Conservation (phyloP, 2,888 invertebrate species). For the Coleophora flavipennella region DNA sequence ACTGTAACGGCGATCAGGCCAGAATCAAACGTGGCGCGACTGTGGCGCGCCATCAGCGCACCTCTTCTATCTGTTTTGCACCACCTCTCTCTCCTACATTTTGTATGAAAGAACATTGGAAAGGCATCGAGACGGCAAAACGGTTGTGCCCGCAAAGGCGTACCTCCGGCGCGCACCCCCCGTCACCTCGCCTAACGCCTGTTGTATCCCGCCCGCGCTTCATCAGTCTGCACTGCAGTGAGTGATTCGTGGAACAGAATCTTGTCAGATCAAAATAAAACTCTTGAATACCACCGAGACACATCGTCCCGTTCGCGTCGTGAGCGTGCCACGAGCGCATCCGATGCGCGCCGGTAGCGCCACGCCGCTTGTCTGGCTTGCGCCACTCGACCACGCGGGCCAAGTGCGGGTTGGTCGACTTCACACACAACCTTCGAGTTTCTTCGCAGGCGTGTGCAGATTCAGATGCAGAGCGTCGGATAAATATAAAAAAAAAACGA, state of each 20-base stretch:
- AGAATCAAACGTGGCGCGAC: not conserved
- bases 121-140: conserved; percentile 1
- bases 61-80: conserved; percentile 3
- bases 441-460: too few relatives aligned
- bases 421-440: too few relatives aligned
- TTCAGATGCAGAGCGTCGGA: too few relatives aligned
- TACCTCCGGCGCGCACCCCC: not conserved
- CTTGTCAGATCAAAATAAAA: conserved; percentile 1
- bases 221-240: too few relatives aligned
- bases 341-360: too few relatives aligned
- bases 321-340: not conserved
- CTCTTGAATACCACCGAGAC: not conserved
- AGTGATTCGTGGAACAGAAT: too few relatives aligned
- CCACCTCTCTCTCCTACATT: conserved; percentile 2
- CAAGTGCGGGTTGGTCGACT: too few relatives aligned
- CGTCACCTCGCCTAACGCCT: not conserved
- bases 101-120: conserved; percentile 2
- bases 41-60: not conserved
- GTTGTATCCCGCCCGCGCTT: not conserved
- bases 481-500: too few relatives aligned
- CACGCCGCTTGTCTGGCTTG: too few relatives aligned
- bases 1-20: too few relatives aligned
- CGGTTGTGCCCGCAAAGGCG: not conserved
- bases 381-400: too few relatives aligned
- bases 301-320: not conserved